Evolutionary conservation across 2,888 invertebrate genomes (phyloP), one percentile per base, ranked within the genome.

Genomic region (Gonocerus acuteangulatus): DNA sequence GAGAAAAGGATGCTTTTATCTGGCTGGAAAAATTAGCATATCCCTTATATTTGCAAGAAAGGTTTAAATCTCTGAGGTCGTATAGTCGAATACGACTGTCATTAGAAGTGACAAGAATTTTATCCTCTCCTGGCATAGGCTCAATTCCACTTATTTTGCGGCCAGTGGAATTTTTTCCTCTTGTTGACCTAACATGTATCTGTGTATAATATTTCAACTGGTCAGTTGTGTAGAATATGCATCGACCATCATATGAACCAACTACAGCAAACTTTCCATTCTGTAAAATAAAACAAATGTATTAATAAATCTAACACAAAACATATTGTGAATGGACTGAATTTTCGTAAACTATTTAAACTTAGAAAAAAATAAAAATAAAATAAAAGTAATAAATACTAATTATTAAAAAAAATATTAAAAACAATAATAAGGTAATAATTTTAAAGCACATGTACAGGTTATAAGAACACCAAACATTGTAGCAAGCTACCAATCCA

Each of bases 211-310:
- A 99, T 72, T 96, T 97, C 2, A 99, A 79, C 73, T 96, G 95
- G 80, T 96, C 97, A 19, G 60, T 62, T 0, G 96, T 96, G 78
- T 96, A 99, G 79, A 99, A 97, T 70, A 97, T 93, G 75, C 96
- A 96, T 45, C 96, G 84, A 0, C 99, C 99, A 76, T 97, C 96
- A 77, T 96, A 99, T 0, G 96, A 95, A 39, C 97, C 97, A 0
- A 97, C 95, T 0, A 97, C 96, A 0, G 95, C 95, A 77, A 95
- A 95, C 74, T 95, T 95, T 7, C 96, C 97, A 77, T 95, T 95
- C 73, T 93, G 90, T 22, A 62, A 64, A 49, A 23, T 23, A 47
- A 57, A 15, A 44, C 19, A 23, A n/a, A 36, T 7, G 16, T 16
- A 44, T 16, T 15, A 44, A 15, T 15, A 44, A 44, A 44, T 7